These are phyloP conservation scores for Leucoraja erinaceus DNA, from an alignment of 2,113 vertebrate genomes.

Conservation along the genomic window DNA sequence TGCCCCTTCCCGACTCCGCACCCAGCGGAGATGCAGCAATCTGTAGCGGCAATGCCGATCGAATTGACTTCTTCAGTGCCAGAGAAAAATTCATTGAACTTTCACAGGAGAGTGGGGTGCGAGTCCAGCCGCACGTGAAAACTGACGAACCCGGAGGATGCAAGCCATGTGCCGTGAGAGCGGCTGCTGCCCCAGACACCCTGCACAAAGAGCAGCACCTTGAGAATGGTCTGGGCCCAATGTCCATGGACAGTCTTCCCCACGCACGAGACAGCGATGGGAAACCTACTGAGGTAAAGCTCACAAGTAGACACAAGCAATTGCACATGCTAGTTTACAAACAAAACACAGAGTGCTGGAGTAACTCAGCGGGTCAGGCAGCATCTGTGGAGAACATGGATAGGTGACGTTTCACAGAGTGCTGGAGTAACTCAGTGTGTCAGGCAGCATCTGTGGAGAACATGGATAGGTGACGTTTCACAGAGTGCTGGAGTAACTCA, in stretches of 20 bases:
- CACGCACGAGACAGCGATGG: constrained; percentile 41
- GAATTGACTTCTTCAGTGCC: constrained; percentile 88
- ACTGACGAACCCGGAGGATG: constrained; percentile 58
- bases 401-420: too few relatives aligned
- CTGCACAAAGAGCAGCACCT: constrained; percentile 42
- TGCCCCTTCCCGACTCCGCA: constrained; percentile 48
- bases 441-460: too few relatives aligned
- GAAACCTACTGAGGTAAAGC: not conserved
- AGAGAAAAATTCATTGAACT: constrained; percentile 85
- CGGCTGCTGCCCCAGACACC: constrained; percentile 50
- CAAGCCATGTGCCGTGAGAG: constrained; percentile 51
- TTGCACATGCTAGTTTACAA: too few relatives aligned
- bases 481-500: too few relatives aligned
- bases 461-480: too few relatives aligned
- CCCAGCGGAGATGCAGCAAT: constrained; percentile 48
- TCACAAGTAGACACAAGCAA: too few relatives aligned
- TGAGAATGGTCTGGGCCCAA: constrained; percentile 46
- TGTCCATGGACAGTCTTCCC: constrained; percentile 51
- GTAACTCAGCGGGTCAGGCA: too few relatives aligned
- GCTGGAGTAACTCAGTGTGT: too few relatives aligned
- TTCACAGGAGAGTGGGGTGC: constrained; percentile 66
- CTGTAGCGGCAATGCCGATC: constrained; percentile 69
- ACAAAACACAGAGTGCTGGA: too few relatives aligned
- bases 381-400: too few relatives aligned
- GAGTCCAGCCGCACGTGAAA: constrained; percentile 58